Percentiles rank a stretch among this genome's conserved stretches.
Evolutionary conservation across 1,140 invertebrate species (phyloP).

Genomic region (Drosophila sp.): DNA sequence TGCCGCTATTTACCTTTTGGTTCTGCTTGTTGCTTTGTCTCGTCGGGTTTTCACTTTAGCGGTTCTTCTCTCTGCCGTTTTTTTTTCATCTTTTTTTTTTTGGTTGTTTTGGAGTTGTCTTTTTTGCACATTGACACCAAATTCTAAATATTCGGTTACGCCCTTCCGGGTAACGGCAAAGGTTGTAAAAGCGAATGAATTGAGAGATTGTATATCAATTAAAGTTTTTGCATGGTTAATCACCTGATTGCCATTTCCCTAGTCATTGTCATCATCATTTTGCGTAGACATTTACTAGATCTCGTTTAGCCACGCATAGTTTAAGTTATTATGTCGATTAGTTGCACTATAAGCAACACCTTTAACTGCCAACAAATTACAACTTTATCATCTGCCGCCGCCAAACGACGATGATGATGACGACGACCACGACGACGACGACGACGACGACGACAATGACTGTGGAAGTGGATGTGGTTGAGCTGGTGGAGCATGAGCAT

Average conservation of each 20-base stretch:
- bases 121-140: slow-evolving; percentile 51
- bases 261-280: slow-evolving; percentile 59
- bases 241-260: slow-evolving; percentile 42
- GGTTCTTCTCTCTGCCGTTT: slow-evolving; percentile 32
- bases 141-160: slow-evolving; percentile 46
- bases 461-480: slow-evolving; percentile 26
- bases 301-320: slow-evolving; percentile 75
- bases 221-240: slow-evolving; percentile 14
- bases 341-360: slow-evolving; percentile 81
- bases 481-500: slow-evolving; percentile 41
- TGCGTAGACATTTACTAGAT: slow-evolving; percentile 67
- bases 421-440: too few relatives aligned
- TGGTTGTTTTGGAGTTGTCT: slow-evolving; percentile 19
- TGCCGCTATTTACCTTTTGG: slow-evolving; percentile 77
- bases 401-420: too few relatives aligned
- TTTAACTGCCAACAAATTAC: slow-evolving; percentile 81
- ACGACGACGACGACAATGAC: slow-evolving; percentile 55
- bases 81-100: slow-evolving; percentile 3
- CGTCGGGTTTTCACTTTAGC: slow-evolving; percentile 56
- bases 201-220: slow-evolving; percentile 1
- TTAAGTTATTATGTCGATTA: slow-evolving; percentile 79
- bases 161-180: slow-evolving; percentile 28
- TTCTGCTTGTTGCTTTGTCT: slow-evolving; percentile 60
- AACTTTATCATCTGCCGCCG: slow-evolving; percentile 76
- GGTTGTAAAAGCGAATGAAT: background rate